Percentiles rank a stretch among this genome's conserved stretches.
phyloP scores from a whole-genome alignment of 2,113 vertebrate genomes.

The Chloroceryle aenea region DNA sequence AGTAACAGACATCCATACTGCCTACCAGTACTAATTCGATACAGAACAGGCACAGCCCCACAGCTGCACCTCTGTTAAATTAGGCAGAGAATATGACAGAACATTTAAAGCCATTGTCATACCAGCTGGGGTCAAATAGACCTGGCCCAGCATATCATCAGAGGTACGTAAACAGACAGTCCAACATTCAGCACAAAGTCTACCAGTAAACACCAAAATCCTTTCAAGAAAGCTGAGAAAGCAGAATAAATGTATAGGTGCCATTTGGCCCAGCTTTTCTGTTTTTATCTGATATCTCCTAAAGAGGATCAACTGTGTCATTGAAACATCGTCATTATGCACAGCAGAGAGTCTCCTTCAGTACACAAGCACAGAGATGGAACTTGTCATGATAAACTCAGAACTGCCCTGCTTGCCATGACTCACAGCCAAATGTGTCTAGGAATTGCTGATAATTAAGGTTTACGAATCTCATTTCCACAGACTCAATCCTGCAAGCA shows the following conservation, averaged over 20 bases:
- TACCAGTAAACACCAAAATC: background rate
- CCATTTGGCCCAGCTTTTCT: background rate
- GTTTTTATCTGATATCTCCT: background rate
- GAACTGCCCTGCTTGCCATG: background rate
- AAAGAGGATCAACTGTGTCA: background rate
- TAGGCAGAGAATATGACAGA: background rate
- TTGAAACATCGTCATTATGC: background rate
- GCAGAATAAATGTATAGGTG: background rate
- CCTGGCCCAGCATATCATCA: background rate
- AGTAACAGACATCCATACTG: background rate
- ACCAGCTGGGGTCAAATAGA: background rate
- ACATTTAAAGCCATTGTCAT: background rate
- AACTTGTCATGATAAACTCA: background rate
- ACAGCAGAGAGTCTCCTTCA: background rate
- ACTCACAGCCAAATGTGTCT: background rate
- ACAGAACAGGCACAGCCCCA: background rate
- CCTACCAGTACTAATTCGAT: background rate
- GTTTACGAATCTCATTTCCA: background rate
- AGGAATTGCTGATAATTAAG: conserved; percentile 2
- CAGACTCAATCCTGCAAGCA: background rate
- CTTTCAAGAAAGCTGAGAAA: background rate
- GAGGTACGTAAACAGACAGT: background rate
- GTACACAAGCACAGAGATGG: background rate
- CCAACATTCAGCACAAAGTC: background rate
- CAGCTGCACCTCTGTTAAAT: background rate